Base-by-base conservation (phyloP, 1,140 invertebrate genomes). In the Anastrepha ludens region DNA sequence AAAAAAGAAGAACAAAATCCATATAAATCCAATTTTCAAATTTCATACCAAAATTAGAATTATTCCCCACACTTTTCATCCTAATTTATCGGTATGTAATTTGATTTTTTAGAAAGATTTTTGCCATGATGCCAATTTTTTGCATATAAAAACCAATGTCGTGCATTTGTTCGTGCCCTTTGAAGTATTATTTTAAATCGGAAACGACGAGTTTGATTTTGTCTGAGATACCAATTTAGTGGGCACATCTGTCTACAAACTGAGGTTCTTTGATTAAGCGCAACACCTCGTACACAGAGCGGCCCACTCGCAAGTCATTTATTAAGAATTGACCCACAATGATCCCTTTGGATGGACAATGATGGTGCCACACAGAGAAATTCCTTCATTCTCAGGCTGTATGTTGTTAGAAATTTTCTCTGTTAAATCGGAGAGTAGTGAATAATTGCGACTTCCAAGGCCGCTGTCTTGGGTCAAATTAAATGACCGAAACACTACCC, bases 231-330 rank as follows among this genome's bases (percentile, higher is more conserved):
- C 97, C 97, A 98, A 90, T 97, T 97, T 9, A 97, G 97, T 65
- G 97, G 97, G 91, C 97, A 98, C 15, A 98, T 97, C 96, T 99
- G 98, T 87, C 98, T 74, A 97, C 96, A 94, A 98, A 99, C 92
- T 98, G 97, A 93, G 99, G 97, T 64, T 98, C 98, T 93, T 98
- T 97, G 44, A 99, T 96, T 13, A 99, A 94, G 88, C 98, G 95
- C 13, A 99, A 91, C 1, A 97, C 96, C 94, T 99, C 98, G 89
- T 99, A 97, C 2, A 99, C 98, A 67, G 97, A 98, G 88, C 98
- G 95, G 2, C 98, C 98, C 20, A 99, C 97, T 0, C 98, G 98
- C 89, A 99, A 94, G 94, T 99, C 98, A 90, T 96, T 98, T 67
- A 96, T 94, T 65, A 96, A 98, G 93, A 97, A 96, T 92, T 98